These are phyloP conservation scores for Drosophila setosimentum DNA, from an alignment of 2,888 invertebrate species.

Conservation along the genomic window DNA sequence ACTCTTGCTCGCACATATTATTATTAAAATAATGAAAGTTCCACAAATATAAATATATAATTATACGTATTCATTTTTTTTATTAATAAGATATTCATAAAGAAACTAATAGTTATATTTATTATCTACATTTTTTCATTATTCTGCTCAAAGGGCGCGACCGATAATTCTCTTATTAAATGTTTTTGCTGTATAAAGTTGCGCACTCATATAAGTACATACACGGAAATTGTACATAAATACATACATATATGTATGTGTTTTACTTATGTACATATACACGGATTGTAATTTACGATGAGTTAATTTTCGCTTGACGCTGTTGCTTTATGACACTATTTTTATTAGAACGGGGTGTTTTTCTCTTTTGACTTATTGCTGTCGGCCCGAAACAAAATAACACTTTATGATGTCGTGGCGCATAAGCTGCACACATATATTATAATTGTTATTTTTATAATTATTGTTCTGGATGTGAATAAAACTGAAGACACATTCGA, in stretches of 20 bases:
- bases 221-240: slow-evolving; percentile 1
- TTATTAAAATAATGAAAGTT: not conserved
- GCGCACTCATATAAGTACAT: slow-evolving; percentile 12
- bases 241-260: slow-evolving; percentile 20
- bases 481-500: slow-evolving; percentile 4
- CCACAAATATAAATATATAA: not conserved
- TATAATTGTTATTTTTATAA: slow-evolving; percentile 40
- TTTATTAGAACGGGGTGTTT: slow-evolving; percentile 59
- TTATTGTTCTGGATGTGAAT: slow-evolving; percentile 15
- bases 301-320: slow-evolving; percentile 55
- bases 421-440: slow-evolving; percentile 21
- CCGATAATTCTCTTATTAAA: slow-evolving; percentile 4
- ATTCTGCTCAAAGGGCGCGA: not conserved
- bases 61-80: not conserved
- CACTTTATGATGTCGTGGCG: slow-evolving; percentile 24
- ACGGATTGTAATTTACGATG: slow-evolving; percentile 65
- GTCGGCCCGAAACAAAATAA: slow-evolving; percentile 2
- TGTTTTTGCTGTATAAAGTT: slow-evolving; percentile 17
- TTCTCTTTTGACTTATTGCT: slow-evolving; percentile 41
- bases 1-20: not conserved
- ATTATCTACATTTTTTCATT: not conserved
- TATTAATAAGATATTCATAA: not conserved
- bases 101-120: not conserved
- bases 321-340: slow-evolving; percentile 60
- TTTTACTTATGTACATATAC: slow-evolving; percentile 13